phyloP scores from a whole-genome alignment of 2,113 vertebrate species.

The Crotalus helleri region DNA sequence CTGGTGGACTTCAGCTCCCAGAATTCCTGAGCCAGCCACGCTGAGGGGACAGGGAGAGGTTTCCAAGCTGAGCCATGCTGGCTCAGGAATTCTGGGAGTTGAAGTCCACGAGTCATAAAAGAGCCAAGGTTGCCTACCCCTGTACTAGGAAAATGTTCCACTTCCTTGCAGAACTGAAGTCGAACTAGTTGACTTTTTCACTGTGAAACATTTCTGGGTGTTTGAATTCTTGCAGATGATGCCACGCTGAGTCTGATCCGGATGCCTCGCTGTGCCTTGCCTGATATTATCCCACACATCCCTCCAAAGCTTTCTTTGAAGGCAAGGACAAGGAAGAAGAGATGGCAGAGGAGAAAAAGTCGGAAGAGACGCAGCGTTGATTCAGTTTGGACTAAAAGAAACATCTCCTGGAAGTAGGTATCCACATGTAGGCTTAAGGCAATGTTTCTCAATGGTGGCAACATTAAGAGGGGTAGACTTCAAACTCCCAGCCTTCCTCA shows the following conservation, averaged over 20 bases:
- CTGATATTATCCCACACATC: slow-evolving; percentile 53
- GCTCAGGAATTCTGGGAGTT: too few relatives aligned
- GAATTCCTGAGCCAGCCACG: too few relatives aligned
- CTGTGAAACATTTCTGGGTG: too few relatives aligned
- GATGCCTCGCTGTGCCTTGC: slow-evolving; percentile 73
- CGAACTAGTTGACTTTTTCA: too few relatives aligned
- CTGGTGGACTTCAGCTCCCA: too few relatives aligned
- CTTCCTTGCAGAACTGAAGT: too few relatives aligned
- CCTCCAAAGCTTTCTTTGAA: slow-evolving; percentile 29
- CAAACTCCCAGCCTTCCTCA: background rate
- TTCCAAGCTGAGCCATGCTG: too few relatives aligned
- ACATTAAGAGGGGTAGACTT: background rate
- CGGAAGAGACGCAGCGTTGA: slow-evolving; percentile 30
- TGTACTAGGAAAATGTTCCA: too few relatives aligned
- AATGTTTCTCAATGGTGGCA: background rate
- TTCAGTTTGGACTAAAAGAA: slow-evolving; percentile 64
- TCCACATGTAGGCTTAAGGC: background rate
- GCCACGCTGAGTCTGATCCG: slow-evolving; percentile 68
- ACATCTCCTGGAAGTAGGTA: slow-evolving; percentile 75
- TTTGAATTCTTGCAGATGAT: slow-evolving; percentile 55
- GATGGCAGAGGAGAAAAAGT: slow-evolving; percentile 5
- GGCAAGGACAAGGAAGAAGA: background rate
- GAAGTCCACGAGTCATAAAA: too few relatives aligned
- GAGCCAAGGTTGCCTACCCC: too few relatives aligned
- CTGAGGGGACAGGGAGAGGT: too few relatives aligned